A percentile compares a stretch with the other conserved stretches of the same genome.
phyloP scores from a whole-genome alignment of 2,113 vertebrate species.

The Vireo altiloquus region DNA sequence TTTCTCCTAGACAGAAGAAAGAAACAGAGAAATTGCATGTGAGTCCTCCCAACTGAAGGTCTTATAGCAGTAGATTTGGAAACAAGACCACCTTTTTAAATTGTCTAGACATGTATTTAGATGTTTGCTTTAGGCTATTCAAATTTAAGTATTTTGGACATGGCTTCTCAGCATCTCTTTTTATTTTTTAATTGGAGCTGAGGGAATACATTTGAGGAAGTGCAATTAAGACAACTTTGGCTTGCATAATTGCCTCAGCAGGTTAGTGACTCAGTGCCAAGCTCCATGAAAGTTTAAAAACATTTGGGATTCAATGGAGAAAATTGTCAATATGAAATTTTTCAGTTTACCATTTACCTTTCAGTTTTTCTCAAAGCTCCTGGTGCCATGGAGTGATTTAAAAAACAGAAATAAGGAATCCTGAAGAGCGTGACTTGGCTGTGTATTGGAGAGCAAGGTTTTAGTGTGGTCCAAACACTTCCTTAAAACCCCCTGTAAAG shows the following conservation, averaged over 20 bases:
- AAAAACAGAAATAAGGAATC: not conserved
- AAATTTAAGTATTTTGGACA: constrained; percentile 31
- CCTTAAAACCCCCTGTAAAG: no score
- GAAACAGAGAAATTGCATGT: not conserved
- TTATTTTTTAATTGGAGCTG: constrained; percentile 61
- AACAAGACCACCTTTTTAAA: constrained; percentile 7
- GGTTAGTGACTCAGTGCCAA: constrained; percentile 49
- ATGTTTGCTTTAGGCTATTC: constrained; percentile 41
- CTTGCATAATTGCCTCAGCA: constrained; percentile 50
- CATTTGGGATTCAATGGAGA: not conserved
- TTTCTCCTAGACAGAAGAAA: not conserved
- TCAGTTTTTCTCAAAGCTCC: not conserved
- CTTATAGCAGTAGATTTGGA: not conserved
- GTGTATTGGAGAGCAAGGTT: not conserved
- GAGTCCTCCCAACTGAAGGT: not conserved
- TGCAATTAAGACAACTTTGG: constrained; percentile 45
- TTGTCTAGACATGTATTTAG: constrained; percentile 22
- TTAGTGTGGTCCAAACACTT: not conserved
- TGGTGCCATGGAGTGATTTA: not conserved
- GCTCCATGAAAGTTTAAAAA: constrained; percentile 52
- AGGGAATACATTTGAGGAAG: constrained; percentile 38
- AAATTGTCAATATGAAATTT: not conserved
- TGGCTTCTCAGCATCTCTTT: constrained; percentile 11
- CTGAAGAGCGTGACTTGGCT: not conserved
- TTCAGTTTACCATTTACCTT: not conserved